Conservation (phyloP, 2,113 vertebrate species). For the Anas platyrhynchos region DNA sequence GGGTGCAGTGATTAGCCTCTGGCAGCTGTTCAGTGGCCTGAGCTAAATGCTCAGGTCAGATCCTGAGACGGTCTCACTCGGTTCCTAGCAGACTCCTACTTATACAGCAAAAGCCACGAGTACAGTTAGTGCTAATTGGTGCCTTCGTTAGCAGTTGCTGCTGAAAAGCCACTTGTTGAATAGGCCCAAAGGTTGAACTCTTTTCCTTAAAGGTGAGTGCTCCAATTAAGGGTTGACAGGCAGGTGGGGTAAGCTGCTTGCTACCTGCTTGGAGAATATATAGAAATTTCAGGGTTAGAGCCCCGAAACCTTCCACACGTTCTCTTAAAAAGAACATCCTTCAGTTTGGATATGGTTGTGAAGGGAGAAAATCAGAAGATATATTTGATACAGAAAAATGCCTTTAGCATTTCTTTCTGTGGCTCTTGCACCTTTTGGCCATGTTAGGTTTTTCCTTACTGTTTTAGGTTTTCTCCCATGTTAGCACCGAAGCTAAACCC, state of each 20-base stretch:
- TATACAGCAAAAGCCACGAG: neutral
- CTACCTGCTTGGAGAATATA: neutral
- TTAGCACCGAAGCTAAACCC: constrained; percentile 5
- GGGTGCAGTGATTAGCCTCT: neutral
- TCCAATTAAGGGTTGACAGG: neutral
- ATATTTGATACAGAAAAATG: neutral
- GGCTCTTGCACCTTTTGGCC: neutral
- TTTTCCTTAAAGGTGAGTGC: neutral
- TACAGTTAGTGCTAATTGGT: neutral
- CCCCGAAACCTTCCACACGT: neutral
- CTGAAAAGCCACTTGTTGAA: neutral
- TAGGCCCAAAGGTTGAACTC: neutral
- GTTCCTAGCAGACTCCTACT: neutral
- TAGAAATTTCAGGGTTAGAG: neutral
- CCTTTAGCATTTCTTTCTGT: neutral
- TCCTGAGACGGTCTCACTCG: neutral
- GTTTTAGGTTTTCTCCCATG: neutral
- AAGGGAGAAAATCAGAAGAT: neutral
- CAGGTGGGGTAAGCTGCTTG: neutral
- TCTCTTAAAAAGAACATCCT: neutral
- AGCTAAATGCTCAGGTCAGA: neutral
- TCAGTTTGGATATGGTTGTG: neutral
- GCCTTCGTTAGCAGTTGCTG: neutral
- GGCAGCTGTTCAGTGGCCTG: neutral
- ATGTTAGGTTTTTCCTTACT: neutral